A percentile compares a stretch with the other conserved stretches of the same genome.
These are phyloP conservation scores for Brachionus rubens DNA, from an alignment of 1,140 invertebrate genomes.

Conservation along the genomic window DNA sequence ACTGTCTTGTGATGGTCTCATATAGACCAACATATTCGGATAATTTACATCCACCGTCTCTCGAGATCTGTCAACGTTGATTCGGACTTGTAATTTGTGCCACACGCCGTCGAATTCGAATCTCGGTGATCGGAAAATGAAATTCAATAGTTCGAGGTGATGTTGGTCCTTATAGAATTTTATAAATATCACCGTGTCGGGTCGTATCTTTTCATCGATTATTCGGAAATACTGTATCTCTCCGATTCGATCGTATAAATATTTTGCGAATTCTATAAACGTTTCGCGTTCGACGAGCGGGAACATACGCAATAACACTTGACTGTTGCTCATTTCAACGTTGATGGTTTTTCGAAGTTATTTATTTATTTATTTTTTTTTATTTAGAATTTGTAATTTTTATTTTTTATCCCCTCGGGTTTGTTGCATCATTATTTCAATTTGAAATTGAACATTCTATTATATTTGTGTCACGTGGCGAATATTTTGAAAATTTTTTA, in stretches of 20 bases:
- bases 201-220: too few species aligned
- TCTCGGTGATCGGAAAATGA: background rate
- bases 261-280: too few species aligned
- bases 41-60: background rate
- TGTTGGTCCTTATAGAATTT: background rate
- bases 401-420: background rate
- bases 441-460: too few species aligned
- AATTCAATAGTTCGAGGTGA: background rate
- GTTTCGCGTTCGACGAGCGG: too few species aligned
- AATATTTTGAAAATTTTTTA: background rate
- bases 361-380: background rate
- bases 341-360: background rate
- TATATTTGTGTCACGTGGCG: background rate
- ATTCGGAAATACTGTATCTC: too few species aligned
- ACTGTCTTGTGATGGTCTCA: too few species aligned
- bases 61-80: background rate
- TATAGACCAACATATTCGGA: background rate
- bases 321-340: too few species aligned
- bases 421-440: too few species aligned
- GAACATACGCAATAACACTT: too few species aligned
- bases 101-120: background rate
- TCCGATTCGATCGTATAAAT: too few species aligned
- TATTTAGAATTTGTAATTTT: too few species aligned
- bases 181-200: background rate
- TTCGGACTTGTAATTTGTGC: background rate